Base-by-base conservation (phyloP, 2,797 vertebrate genomes). In the Brachyalestes nurse region DNA sequence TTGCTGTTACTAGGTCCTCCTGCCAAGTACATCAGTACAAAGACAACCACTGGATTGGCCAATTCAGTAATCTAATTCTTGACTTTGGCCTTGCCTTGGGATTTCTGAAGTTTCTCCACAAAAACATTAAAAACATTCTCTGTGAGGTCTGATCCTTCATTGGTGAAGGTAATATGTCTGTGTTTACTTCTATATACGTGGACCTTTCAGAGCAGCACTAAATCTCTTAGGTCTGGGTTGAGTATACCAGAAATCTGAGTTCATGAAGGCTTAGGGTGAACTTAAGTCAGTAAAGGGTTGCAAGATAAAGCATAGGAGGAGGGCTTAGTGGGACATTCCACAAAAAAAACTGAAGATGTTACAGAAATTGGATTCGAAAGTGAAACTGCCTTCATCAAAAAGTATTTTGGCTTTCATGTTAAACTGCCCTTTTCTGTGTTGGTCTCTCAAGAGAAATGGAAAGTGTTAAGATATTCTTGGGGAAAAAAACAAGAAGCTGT, bases 241-340 rank as follows among this genome's bases (percentile, higher is more conserved):
- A 57, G 70, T 75, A 76, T 77, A 79, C 61, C 62, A 7, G 7
- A 45, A 12, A 45, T 0, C 42, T 45, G 42, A 51, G 62, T 77
- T 81, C 61, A 79, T 7, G 62, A 21, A 53, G 67, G 69, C 75
- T 82, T 21, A 81, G 13, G 7, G 21, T 81, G 45, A 74, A 75
- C 69, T 55, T 16, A 23, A 77, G 55, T 40, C 12, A 79, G 67
- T 57, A 75, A 80, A 77, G 74, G 83, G 86, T 88, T 85, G 82
- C 66, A 62, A 89, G 83, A 87, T 89, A 78, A 87, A 89, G 82
- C 86, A 72, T 60, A 81, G 70, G 70, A 51, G 81, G 83, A 87
- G 89, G 87, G 55, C 40, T 85, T 82, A 58, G 79, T 86, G 86
- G 81, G 82, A 92, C 88, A 93, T 93, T 93, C 93, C 91, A 90